Conservation (phyloP, 2,797 vertebrate genomes). For the Rhinoraja longicauda region DNA sequence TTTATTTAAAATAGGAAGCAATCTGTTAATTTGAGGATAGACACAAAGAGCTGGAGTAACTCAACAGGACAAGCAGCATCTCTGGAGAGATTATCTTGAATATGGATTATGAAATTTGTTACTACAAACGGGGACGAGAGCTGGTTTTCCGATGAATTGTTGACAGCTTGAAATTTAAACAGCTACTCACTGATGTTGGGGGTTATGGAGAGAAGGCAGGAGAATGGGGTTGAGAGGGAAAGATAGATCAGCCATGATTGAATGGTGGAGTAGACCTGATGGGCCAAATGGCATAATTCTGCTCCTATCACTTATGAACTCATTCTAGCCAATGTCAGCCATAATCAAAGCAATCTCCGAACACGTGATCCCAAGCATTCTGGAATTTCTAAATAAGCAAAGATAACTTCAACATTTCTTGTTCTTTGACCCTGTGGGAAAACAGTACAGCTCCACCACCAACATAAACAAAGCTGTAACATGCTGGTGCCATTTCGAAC, state of each 20-base stretch:
- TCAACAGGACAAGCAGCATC: too few relatives aligned
- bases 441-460: not conserved
- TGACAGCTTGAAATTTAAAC: not conserved
- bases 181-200: not conserved
- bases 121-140: not conserved
- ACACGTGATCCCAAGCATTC: not conserved
- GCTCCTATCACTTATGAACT: too few relatives aligned
- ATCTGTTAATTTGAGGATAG: not conserved
- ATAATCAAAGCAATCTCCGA: not conserved
- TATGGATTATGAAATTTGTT: not conserved
- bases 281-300: too few relatives aligned
- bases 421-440: not conserved
- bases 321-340: not conserved
- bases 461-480: not conserved
- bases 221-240: too few relatives aligned
- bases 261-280: too few relatives aligned
- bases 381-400: not conserved
- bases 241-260: too few relatives aligned
- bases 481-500: not conserved
- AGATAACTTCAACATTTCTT: not conserved
- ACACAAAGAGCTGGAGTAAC: too few relatives aligned
- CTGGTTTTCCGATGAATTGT: not conserved
- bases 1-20: not conserved
- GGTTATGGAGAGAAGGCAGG: too few relatives aligned
- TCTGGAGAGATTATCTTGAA: not conserved